Evolutionary conservation across 1,140 invertebrate species (phyloP), one percentile per base, ranked within the genome.

Genomic region (Lepidurus couesii): DNA sequence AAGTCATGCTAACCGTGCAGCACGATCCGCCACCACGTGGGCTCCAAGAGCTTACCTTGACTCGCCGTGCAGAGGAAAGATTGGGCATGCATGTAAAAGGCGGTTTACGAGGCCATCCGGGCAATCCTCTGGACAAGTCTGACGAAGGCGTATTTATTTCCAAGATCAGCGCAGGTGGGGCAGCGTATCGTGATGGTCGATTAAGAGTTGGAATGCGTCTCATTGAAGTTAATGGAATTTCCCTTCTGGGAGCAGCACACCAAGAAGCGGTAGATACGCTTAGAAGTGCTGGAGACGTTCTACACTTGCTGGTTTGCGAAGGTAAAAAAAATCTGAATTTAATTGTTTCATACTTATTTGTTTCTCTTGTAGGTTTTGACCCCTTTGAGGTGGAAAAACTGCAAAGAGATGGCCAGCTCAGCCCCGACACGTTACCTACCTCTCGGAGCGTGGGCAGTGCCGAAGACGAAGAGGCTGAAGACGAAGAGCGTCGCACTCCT

Each of bases 81-180:
- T 87, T 99, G 74, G 97, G 97, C 7, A 98, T 99, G 92, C 95
- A 96, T 85, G 98, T 99, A 81, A 98, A 97, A 87, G 98, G 97
- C 80, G 97, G 97, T 42, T 86, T 95, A 24, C 91, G 93, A 84
- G 94, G 94, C 42, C 94, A 95, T 82, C 89, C 92, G 79, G 96
- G 95, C n/a, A 98, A 98, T 89, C 95, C 96, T 10, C 86, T 93
- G 47, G 96, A 98, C 87, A 89, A 91, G 77, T 92, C 91, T 34
- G 97, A 99, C 83, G 96, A 98, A 86, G 97, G 97, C 43, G 96
- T 99, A 79, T 99, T 99, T 86, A 95, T 99, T 83, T 98, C 96
- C 24, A 97, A 97, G 89, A 93, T 96, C 79, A 93, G 95, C 85
- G 92, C 93, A 9, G 91, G 92, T 78, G 93, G 94, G 74, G 93